Evolutionary conservation across 2,888 invertebrate species (phyloP).

Genomic region (Argyresthia albistria): DNA sequence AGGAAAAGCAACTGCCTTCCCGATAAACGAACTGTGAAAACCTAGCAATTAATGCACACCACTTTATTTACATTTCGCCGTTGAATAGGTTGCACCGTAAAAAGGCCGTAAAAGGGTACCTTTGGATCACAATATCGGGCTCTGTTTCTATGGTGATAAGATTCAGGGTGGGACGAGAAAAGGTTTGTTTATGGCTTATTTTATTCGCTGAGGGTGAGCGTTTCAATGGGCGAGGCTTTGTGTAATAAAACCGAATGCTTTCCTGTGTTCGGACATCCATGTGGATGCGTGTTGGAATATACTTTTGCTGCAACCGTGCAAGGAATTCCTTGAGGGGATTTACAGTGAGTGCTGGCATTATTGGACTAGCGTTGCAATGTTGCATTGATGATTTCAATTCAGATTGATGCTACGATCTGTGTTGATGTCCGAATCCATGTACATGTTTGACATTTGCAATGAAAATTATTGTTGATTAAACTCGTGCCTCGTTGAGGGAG

Average conservation of each 20-base stretch:
- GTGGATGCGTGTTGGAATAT: neutral
- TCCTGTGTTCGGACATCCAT: conserved; percentile 38
- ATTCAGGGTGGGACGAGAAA: conserved; percentile 16
- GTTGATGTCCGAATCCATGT: too few species aligned
- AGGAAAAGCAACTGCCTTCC: conserved; percentile 12
- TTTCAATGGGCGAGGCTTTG: conserved; percentile 46
- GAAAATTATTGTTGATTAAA: too few species aligned
- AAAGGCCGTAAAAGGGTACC: conserved; percentile 18
- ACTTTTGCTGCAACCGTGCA: too few species aligned
- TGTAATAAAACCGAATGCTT: conserved; percentile 42
- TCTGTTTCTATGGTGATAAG: conserved; percentile 18
- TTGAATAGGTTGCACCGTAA: conserved; percentile 16
- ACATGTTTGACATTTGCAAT: too few species aligned
- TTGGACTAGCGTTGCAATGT: too few species aligned
- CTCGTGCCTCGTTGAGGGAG: too few species aligned
- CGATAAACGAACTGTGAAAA: conserved; percentile 51
- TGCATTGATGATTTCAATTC: too few species aligned
- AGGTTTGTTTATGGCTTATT: conserved; percentile 16
- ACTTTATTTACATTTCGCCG: conserved; percentile 49
- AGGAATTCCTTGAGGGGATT: too few species aligned
- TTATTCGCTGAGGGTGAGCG: conserved; percentile 25
- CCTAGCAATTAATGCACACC: conserved; percentile 53
- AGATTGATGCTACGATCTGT: too few species aligned
- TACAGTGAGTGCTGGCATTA: too few species aligned
- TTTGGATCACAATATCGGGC: conserved; percentile 15